Evolutionary conservation across 2,888 invertebrate species (phyloP).

Genomic region (Drosophila mimetica): DNA sequence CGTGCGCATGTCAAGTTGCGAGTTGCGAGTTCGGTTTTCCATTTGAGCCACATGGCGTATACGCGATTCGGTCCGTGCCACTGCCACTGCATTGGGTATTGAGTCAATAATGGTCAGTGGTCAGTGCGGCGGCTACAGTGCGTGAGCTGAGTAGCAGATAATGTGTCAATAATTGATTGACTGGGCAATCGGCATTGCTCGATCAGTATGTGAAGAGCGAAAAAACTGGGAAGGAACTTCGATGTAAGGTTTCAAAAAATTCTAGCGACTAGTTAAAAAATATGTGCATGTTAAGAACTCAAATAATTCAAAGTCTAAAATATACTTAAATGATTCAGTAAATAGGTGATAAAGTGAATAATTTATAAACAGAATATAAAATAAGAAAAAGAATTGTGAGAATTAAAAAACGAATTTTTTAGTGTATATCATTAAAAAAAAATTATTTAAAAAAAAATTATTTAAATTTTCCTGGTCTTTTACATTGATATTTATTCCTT

Average conservation of each 20-base stretch:
- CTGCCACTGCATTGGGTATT: constrained; percentile 8
- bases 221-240: constrained; percentile 21
- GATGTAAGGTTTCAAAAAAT: constrained; percentile 17
- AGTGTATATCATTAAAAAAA: too few species aligned
- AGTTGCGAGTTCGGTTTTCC: constrained; percentile 29
- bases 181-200: constrained; percentile 17
- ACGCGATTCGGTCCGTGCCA: constrained; percentile 59
- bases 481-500: too few species aligned
- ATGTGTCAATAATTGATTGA: constrained; percentile 34
- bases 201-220: constrained; percentile 34
- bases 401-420: too few species aligned
- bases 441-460: too few species aligned
- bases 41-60: constrained; percentile 57
- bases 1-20: constrained; percentile 58
- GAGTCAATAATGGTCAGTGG: constrained; percentile 41
- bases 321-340: too few species aligned
- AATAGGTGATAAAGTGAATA: too few species aligned
- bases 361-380: too few species aligned
- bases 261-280: background rate
- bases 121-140: constrained; percentile 32
- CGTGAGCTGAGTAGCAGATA: constrained; percentile 23
- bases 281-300: too few species aligned
- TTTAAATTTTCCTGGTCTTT: too few species aligned
- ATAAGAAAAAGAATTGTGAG: too few species aligned
- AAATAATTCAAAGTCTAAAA: too few species aligned